These are phyloP conservation scores for Caenorhabditis becei DNA, from an alignment of 2,888 invertebrate species.

Conservation along the genomic window DNA sequence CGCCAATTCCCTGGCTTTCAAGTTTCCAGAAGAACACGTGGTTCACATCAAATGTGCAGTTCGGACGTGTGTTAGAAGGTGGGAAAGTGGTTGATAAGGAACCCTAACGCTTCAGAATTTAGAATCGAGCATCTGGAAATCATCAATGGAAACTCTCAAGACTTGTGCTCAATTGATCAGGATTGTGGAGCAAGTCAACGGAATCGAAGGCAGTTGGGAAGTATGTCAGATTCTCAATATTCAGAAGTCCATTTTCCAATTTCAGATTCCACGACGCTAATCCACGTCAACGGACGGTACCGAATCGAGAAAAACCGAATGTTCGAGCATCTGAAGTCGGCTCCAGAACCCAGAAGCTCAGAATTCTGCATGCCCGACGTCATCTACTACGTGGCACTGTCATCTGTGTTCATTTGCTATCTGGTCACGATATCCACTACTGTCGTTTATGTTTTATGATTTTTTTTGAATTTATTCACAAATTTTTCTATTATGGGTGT, in stretches of 20 bases:
- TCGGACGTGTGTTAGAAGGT: constrained; percentile 38
- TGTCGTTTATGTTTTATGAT: constrained; percentile 11
- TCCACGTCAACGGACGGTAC: constrained; percentile 41
- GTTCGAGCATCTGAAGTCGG: constrained; percentile 15
- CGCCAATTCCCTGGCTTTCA: constrained; percentile 49
- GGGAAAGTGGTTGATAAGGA: neutral
- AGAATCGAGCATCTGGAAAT: constrained; percentile 43
- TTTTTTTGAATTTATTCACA: neutral
- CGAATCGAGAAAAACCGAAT: constrained; percentile 22
- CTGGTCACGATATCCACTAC: constrained; percentile 40
- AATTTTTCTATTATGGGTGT: constrained; percentile 9
- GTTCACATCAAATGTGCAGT: constrained; percentile 43
- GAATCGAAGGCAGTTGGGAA: constrained; percentile 26
- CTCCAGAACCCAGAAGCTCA: neutral
- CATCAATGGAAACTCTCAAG: constrained; percentile 25
- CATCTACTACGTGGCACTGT: constrained; percentile 31
- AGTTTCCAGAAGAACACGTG: constrained; percentile 48
- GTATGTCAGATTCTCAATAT: neutral
- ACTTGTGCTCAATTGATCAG: constrained; percentile 21
- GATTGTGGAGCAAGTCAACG: constrained; percentile 24
- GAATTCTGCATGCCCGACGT: constrained; percentile 39
- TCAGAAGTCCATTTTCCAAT: neutral
- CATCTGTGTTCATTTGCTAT: constrained; percentile 31
- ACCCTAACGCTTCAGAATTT: neutral
- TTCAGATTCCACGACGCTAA: constrained; percentile 17